A percentile compares a stretch with the other conserved stretches of the same genome.
phyloP scores from a whole-genome alignment of 1,140 invertebrate species.

The Medauroidea extradentata region DNA sequence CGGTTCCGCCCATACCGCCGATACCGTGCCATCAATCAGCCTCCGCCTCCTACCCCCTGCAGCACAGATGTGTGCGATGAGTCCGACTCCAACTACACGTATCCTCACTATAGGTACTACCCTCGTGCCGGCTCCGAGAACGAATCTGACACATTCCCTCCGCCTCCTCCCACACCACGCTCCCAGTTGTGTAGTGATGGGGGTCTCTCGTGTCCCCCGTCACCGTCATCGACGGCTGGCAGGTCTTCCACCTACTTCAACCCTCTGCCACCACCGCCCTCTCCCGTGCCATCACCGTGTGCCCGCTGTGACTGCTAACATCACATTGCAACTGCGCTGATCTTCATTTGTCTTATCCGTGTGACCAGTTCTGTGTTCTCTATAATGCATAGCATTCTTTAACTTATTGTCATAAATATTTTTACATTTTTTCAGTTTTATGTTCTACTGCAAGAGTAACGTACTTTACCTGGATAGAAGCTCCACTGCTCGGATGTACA shows the following conservation, averaged over 20 bases:
- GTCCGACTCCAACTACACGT: conserved; percentile 66
- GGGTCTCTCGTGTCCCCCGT: conserved; percentile 57
- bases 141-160: conserved; percentile 64
- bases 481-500: too few relatives aligned
- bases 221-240: conserved; percentile 60
- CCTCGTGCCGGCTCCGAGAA: conserved; percentile 50
- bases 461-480: too few relatives aligned
- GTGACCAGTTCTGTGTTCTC: too few relatives aligned
- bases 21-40: conserved; percentile 74
- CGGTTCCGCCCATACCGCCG: conserved; percentile 64
- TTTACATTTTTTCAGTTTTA: too few relatives aligned
- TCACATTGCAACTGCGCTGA: too few relatives aligned
- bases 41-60: conserved; percentile 89
- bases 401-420: too few relatives aligned
- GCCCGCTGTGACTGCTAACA: too few relatives aligned
- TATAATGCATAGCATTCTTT: too few relatives aligned
- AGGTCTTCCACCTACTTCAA: conserved; percentile 69
- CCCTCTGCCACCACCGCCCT: conserved; percentile 66
- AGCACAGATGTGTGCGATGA: conserved; percentile 92
- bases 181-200: conserved; percentile 70
- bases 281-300: too few relatives aligned
- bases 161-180: conserved; percentile 79
- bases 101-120: conserved; percentile 29
- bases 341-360: too few relatives aligned
- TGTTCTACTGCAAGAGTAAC: too few relatives aligned